These are phyloP conservation scores for Bungarus multicinctus DNA, from an alignment of 2,113 vertebrate species.

Conservation along the genomic window DNA sequence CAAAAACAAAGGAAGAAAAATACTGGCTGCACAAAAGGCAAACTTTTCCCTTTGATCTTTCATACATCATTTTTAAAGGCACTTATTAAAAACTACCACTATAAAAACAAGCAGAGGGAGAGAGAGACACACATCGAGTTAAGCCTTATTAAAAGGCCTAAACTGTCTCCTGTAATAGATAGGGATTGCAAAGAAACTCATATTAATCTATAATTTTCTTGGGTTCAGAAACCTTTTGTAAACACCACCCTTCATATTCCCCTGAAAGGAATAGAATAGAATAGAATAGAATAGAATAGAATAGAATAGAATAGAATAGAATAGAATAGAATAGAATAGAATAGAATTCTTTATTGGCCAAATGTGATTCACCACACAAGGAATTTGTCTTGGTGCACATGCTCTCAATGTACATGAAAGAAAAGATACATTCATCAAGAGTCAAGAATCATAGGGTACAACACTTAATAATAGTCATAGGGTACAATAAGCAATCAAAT, in stretches of 20 bases:
- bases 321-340: no score
- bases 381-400: no score
- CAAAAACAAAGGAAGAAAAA: constrained; percentile 10
- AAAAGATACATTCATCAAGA: no score
- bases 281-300: no score
- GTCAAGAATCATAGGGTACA: no score
- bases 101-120: constrained; percentile 33
- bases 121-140: background rate
- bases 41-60: constrained; percentile 42
- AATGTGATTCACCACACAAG: no score
- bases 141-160: constrained; percentile 43
- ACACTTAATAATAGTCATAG: no score
- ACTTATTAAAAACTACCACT: constrained; percentile 22
- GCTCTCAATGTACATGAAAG: no score
- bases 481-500: no score
- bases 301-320: no score
- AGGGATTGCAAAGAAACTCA: background rate
- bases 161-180: constrained; percentile 7
- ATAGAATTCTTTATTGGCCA: no score
- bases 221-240: background rate
- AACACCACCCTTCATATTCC: background rate
- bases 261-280: background rate
- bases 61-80: constrained; percentile 28
- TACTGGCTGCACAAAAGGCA: constrained; percentile 9
- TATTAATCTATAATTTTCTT: constrained; percentile 6